Percentiles rank a stretch among this genome's conserved stretches.
Evolutionary conservation across 2,113 vertebrate genomes (phyloP).

Genomic region (Chaenocephalus aceratus): DNA sequence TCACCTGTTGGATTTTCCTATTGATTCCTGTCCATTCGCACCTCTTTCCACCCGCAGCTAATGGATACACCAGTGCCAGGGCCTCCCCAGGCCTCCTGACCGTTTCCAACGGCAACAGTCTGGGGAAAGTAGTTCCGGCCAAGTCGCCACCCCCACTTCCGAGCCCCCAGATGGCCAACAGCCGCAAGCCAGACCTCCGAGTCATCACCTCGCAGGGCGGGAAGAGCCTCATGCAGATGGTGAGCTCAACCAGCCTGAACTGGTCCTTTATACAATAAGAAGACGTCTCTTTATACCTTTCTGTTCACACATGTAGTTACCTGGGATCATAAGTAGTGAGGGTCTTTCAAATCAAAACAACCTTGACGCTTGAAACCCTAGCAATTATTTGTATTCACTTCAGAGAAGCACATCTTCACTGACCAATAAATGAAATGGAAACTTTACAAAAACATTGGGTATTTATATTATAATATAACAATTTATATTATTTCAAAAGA

Average conservation of each 20-base stretch:
- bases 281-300: not conserved
- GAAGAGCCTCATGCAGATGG: slow-evolving; percentile 97
- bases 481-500: not conserved
- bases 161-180: slow-evolving; percentile 87
- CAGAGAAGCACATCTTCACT: slow-evolving; percentile 16
- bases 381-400: slow-evolving; percentile 4
- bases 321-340: not conserved
- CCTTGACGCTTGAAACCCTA: slow-evolving; percentile 7
- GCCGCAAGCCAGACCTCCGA: slow-evolving; percentile 95
- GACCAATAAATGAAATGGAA: slow-evolving; percentile 16
- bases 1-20: slow-evolving; percentile 67
- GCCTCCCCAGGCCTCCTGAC: slow-evolving; percentile 95
- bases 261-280: not conserved
- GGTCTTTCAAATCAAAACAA: not conserved
- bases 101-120: slow-evolving; percentile 94
- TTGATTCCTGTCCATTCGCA: slow-evolving; percentile 61
- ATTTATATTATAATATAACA: not conserved
- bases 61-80: slow-evolving; percentile 95
- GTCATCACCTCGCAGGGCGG: slow-evolving; percentile 97
- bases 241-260: slow-evolving; percentile 81
- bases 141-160: slow-evolving; percentile 92
- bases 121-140: slow-evolving; percentile 94
- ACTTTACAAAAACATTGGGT: slow-evolving; percentile 7
- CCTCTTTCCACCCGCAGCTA: slow-evolving; percentile 84
- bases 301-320: not conserved